Evolutionary conservation across 2,113 vertebrate species (phyloP), one percentile per base, ranked within the genome.

Genomic region (Macroglossus sobrinus): DNA sequence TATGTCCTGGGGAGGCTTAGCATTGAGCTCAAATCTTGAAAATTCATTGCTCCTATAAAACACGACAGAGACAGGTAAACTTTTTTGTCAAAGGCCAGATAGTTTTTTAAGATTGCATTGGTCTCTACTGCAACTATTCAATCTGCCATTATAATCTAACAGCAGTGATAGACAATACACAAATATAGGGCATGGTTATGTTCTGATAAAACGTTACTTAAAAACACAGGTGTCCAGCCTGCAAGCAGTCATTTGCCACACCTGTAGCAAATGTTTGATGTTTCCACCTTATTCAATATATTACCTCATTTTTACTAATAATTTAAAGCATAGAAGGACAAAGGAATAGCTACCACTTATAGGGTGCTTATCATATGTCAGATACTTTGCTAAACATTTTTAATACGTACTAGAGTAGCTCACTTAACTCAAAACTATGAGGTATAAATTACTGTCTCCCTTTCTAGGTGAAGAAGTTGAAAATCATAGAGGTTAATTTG

Each of bases 191-290:
- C 12, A 13, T 79, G 26, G 14, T 38, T 71, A 2, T 88, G 63
- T 78, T 78, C 55, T 63, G 79, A 72, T 64, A 94, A 91, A 91
- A 92, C 55, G 71, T 85, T 57, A 91, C 61, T 91, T 69, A 69
- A 33, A 94, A 81, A 80, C 88, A 63, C 28, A 90, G 43, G 11
- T 90, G n/a, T 53, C 40, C 66, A 78, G 45, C 7, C 53, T 50
- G 8, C 9, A 69, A 43, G 38, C 24, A 10, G 15, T 71, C 16
- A 33, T 81, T 82, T 75, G 26, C 71, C 57, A 53, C 12, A 1
- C 40, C 59, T 92, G 21, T 13, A 57, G 12, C 7, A 16, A 85
- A 59, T 43, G 24, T 22, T 71, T 90, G 30, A 64, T 47, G 30
- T 81, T 82, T 71, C 22, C 14, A 82, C 26, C 72, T 94, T 33